A percentile compares a stretch with the other conserved stretches of the same genome.
Evolutionary conservation across 2,113 vertebrate species (phyloP).

Genomic region (Mus spicilegus): DNA sequence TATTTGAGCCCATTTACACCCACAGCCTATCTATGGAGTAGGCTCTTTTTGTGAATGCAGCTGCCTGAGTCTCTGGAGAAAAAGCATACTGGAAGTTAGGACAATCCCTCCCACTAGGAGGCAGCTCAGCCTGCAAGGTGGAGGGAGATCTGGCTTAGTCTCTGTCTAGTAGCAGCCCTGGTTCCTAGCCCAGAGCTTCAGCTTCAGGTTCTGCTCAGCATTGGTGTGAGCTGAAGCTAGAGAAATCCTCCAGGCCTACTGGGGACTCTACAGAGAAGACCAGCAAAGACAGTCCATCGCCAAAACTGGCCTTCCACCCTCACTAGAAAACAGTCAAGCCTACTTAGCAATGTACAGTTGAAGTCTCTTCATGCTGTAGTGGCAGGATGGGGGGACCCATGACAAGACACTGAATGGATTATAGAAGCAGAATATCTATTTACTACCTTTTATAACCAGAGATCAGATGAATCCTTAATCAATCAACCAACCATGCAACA

Average conservation of each 20-base stretch:
- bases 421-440: background rate
- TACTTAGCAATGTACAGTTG: background rate
- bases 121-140: background rate
- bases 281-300: background rate
- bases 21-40: background rate
- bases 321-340: background rate
- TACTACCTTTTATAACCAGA: background rate
- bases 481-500: background rate
- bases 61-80: background rate
- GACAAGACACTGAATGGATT: background rate
- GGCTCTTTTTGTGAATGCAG: slow-evolving; percentile 43
- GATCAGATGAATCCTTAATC: background rate
- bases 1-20: slow-evolving; percentile 8
- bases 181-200: background rate
- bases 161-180: background rate
- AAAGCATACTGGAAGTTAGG: background rate
- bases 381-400: background rate
- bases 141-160: background rate
- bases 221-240: background rate
- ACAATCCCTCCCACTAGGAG: background rate
- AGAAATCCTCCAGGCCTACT: background rate
- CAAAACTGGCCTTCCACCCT: background rate
- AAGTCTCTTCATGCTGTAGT: background rate
- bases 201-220: background rate
- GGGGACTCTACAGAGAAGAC: background rate